Percentiles rank a stretch among this genome's conserved stretches.
These are phyloP conservation scores for Silurus lanzhouensis DNA, from an alignment of 2,797 vertebrate species.

Conservation along the genomic window DNA sequence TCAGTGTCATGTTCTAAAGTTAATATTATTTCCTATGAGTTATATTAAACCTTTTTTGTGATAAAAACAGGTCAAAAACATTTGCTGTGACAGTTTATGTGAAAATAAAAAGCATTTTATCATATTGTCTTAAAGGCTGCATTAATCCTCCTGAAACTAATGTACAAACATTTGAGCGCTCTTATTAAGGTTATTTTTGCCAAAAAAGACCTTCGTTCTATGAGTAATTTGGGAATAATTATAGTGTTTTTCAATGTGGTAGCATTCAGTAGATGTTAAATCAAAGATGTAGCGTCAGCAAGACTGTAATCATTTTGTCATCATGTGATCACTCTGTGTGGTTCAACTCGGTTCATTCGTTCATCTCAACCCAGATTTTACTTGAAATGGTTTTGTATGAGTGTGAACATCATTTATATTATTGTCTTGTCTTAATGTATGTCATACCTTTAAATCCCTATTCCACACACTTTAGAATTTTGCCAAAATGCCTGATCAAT, in stretches of 20 bases:
- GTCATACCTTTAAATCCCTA: background rate
- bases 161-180: background rate
- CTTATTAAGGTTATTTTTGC: background rate
- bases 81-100: background rate
- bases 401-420: background rate
- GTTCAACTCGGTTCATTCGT: background rate
- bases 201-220: background rate
- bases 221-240: conserved; percentile 17
- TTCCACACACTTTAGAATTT: background rate
- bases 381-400: background rate
- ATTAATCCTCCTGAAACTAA: background rate
- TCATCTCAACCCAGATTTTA: background rate
- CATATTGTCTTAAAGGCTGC: background rate
- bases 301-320: conserved; percentile 29
- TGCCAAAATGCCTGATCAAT: conserved; percentile 1
- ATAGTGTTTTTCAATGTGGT: background rate
- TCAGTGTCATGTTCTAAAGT: background rate
- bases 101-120: background rate
- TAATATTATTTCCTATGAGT: background rate
- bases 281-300: conserved; percentile 16
- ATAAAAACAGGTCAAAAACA: background rate
- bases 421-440: background rate
- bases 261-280: background rate
- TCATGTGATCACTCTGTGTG: conserved; percentile 16
- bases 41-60: background rate